These are phyloP conservation scores for Coluber constrictor DNA, from an alignment of 2,797 vertebrate species.

Conservation along the genomic window DNA sequence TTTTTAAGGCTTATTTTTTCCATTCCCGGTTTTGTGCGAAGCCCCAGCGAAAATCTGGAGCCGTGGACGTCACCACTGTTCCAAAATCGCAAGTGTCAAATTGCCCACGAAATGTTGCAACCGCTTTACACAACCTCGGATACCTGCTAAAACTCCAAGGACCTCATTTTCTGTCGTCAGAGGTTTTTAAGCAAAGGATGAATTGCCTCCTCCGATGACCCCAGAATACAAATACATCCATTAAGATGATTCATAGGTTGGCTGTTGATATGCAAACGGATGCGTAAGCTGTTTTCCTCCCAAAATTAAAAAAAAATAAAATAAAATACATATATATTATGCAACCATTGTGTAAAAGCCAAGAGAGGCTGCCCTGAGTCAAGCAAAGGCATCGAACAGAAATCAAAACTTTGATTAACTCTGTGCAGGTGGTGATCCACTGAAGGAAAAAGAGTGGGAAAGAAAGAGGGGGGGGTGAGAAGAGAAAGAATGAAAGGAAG, in stretches of 20 bases:
- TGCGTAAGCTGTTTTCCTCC: not conserved
- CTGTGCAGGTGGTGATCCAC: too few relatives aligned
- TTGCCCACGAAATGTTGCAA: not conserved
- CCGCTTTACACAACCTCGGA: not conserved
- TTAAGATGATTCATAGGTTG: not conserved
- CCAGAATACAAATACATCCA: not conserved
- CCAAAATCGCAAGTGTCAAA: not conserved
- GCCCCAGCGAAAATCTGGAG: not conserved
- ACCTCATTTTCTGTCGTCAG: not conserved
- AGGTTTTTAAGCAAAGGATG: not conserved
- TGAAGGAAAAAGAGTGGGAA: too few relatives aligned
- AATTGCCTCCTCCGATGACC: not conserved
- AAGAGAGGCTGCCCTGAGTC: not conserved
- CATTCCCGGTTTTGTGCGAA: not conserved
- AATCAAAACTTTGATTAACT: not conserved
- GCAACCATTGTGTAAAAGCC: not conserved
- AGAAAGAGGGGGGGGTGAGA: rapidly evolving
- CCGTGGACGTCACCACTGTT: not conserved
- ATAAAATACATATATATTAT: not conserved
- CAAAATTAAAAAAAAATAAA: too few relatives aligned
- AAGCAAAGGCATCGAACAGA: not conserved
- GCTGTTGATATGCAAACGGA: not conserved
- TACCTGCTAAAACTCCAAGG: not conserved
- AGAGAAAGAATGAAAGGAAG: not conserved
- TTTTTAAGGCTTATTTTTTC: not conserved